These are phyloP conservation scores for Trematocara caparti DNA, from an alignment of 2,797 vertebrate species.

Conservation along the genomic window DNA sequence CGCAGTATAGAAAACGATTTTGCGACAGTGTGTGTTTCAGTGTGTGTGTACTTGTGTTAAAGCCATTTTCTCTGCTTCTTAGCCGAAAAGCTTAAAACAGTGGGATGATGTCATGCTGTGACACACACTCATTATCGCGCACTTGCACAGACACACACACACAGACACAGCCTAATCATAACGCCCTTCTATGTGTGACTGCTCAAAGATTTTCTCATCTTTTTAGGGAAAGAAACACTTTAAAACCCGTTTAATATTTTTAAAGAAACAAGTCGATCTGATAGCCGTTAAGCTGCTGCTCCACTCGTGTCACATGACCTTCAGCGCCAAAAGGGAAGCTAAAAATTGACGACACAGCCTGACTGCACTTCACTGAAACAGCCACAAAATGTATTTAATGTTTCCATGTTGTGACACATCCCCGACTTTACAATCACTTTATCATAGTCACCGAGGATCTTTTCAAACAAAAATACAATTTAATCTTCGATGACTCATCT, in stretches of 20 bases:
- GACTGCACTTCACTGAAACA: not conserved
- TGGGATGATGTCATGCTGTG: conserved; percentile 59
- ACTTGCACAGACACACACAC: not conserved
- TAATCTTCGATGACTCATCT: not conserved
- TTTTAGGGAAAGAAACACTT: not conserved
- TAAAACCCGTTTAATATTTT: not conserved
- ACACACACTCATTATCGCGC: not conserved
- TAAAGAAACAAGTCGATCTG: not conserved
- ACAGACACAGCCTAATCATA: not conserved
- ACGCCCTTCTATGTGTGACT: not conserved
- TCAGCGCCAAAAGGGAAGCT: not conserved
- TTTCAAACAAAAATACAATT: not conserved
- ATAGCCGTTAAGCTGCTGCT: not conserved
- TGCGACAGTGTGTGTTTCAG: not conserved
- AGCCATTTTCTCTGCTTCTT: conserved; percentile 53
- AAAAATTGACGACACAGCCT: not conserved
- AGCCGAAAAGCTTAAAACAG: conserved; percentile 46
- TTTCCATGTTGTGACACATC: not conserved
- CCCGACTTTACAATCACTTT: not conserved
- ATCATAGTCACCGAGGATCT: not conserved
- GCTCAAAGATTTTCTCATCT: not conserved
- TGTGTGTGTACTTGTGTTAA: conserved; percentile 10
- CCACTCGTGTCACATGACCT: not conserved
- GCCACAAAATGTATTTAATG: not conserved
- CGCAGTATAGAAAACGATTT: not conserved